phyloP scores from a whole-genome alignment of 2,888 invertebrate genomes.

The Gerris lacustris region DNA sequence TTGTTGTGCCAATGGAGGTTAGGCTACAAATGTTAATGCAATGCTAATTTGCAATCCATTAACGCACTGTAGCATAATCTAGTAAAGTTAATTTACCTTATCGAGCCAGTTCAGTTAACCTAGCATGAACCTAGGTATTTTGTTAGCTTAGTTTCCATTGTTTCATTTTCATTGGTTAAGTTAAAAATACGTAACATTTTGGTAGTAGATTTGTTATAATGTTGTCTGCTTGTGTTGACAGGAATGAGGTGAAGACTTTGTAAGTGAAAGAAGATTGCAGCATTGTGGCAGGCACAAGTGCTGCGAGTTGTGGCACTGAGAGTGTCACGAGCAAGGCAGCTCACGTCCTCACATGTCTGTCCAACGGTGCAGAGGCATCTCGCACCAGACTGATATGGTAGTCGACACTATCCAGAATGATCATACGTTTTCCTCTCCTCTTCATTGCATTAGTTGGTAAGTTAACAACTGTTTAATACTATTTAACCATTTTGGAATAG shows the following conservation, averaged over 20 bases:
- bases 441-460: neutral
- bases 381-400: conserved; percentile 1
- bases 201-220: neutral
- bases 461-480: neutral
- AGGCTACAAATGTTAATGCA: too few species aligned
- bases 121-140: too few species aligned
- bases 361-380: neutral
- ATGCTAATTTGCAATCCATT: too few species aligned
- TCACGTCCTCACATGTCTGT: neutral
- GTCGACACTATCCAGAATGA: neutral
- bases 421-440: conserved; percentile 3
- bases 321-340: neutral
- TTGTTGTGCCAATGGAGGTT: too few species aligned
- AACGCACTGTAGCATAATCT: too few species aligned
- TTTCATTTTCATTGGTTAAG: neutral
- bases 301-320: neutral
- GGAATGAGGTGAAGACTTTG: neutral
- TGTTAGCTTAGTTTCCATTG: neutral
- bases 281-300: conserved; percentile 1
- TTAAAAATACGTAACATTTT: neutral
- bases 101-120: too few species aligned
- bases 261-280: neutral
- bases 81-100: too few species aligned
- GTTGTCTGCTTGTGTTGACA: too few species aligned
- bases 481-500: too few species aligned